These are phyloP conservation scores for Zosterops lateralis DNA, from an alignment of 2,113 vertebrate genomes.

Conservation along the genomic window DNA sequence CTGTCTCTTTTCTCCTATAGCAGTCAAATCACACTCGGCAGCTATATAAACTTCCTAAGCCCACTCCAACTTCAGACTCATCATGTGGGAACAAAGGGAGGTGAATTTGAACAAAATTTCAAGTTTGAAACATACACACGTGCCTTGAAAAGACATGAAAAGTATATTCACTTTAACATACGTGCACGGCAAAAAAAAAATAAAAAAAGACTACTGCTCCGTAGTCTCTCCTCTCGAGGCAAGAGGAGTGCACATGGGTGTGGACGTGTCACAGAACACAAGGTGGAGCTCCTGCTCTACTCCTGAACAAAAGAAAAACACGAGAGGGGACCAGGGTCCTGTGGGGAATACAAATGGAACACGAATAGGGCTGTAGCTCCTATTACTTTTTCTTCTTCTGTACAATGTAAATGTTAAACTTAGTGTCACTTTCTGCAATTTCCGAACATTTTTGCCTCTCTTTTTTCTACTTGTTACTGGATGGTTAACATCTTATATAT, in stretches of 20 bases:
- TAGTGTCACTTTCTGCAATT: background rate
- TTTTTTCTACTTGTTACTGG: background rate
- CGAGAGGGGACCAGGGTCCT: rapidly evolving
- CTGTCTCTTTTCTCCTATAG: background rate
- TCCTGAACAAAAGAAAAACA: rapidly evolving
- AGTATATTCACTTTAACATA: background rate
- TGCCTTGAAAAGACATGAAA: background rate
- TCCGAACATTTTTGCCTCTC: rapidly evolving
- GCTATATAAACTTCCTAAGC: background rate
- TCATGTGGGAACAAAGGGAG: background rate
- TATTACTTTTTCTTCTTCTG: background rate
- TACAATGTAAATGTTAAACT: background rate
- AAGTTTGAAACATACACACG: rapidly evolving
- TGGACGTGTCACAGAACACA: background rate
- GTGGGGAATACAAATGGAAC: background rate
- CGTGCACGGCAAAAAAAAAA: rapidly evolving
- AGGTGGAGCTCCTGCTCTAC: slow-evolving; percentile 39
- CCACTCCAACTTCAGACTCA: background rate
- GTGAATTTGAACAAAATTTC: background rate
- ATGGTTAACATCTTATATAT: background rate
- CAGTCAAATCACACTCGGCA: background rate
- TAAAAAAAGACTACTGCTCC: rapidly evolving
- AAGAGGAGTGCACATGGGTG: background rate
- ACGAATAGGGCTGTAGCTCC: background rate
- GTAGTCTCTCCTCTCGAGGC: background rate